Conservation (phyloP, 2,113 vertebrate genomes). For the Cottus gobio region DNA sequence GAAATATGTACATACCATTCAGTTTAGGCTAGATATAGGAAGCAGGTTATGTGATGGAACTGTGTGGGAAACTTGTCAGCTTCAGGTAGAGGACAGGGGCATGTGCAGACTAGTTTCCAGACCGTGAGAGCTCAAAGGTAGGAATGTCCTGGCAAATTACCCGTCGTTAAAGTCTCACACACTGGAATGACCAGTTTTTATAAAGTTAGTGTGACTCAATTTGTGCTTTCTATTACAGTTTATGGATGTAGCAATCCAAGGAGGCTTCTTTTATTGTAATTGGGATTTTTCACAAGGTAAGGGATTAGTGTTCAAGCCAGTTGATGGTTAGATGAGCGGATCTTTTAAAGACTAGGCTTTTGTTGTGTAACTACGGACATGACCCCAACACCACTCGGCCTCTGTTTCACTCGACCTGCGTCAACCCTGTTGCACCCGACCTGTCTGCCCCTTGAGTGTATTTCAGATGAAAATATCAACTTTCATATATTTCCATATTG, state of each 20-base stretch:
- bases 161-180: conserved; percentile 37
- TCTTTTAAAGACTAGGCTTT: conserved; percentile 12
- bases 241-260: background rate
- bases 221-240: background rate
- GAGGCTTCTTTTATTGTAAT: background rate
- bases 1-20: background rate
- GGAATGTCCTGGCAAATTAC: conserved; percentile 67
- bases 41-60: conserved; percentile 24
- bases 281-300: background rate
- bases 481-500: conserved; percentile 26
- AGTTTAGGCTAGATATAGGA: background rate
- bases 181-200: conserved; percentile 5
- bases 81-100: conserved; percentile 31
- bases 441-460: conserved; percentile 14
- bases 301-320: background rate
- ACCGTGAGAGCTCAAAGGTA: conserved; percentile 55
- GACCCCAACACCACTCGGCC: conserved; percentile 8
- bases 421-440: conserved; percentile 3
- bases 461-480: conserved; percentile 44
- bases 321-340: conserved; percentile 6
- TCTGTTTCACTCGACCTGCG: conserved; percentile 1
- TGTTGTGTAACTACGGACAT: conserved; percentile 8
- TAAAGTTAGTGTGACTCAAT: background rate
- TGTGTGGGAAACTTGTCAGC: conserved; percentile 23
- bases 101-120: conserved; percentile 64